phyloP scores from a whole-genome alignment of 2,797 vertebrate genomes.

The Cephalopachus bancanus region DNA sequence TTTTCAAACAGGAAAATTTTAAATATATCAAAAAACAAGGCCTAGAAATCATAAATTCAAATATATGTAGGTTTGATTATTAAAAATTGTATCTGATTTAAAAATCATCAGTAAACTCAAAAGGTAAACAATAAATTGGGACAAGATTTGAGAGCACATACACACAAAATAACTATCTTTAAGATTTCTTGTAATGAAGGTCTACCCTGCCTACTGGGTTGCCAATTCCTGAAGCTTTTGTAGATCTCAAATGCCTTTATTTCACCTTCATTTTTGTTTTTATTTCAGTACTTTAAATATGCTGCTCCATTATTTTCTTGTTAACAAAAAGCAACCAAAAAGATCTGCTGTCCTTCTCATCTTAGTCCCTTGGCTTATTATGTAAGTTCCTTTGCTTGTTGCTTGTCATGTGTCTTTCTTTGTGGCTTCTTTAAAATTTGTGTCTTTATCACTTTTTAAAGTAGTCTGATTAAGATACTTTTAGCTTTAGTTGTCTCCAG shows the following conservation, averaged over 20 bases:
- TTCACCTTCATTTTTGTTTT: constrained; percentile 11
- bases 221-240: neutral
- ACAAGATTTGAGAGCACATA: too few relatives aligned
- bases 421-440: neutral
- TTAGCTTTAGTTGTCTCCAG: neutral
- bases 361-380: neutral
- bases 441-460: neutral
- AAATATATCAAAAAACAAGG: too few relatives aligned
- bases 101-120: too few relatives aligned
- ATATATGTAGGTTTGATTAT: too few relatives aligned
- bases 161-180: neutral
- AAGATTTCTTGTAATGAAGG: neutral
- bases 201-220: neutral
- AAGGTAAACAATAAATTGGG: too few relatives aligned
- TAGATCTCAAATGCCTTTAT: neutral
- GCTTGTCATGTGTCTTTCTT: neutral
- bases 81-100: too few relatives aligned
- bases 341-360: neutral
- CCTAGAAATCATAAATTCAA: too few relatives aligned
- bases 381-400: neutral
- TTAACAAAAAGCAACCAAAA: neutral
- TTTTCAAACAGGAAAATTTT: too few relatives aligned
- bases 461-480: neutral
- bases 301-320: neutral
- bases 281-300: neutral